These are phyloP conservation scores for Abscondita cerata DNA, from an alignment of 2,888 invertebrate genomes.

Conservation along the genomic window DNA sequence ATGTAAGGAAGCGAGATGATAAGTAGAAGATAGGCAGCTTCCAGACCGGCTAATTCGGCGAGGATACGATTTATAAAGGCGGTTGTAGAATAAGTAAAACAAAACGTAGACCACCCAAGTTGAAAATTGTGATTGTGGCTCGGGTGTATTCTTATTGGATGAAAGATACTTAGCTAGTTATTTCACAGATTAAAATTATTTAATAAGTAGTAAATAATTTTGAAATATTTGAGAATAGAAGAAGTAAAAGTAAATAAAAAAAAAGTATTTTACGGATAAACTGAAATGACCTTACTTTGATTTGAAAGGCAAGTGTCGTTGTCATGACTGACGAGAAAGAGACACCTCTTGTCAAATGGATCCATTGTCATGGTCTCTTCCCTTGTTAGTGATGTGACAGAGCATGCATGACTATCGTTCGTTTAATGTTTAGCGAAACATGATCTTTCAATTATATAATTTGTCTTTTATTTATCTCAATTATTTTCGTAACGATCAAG, in stretches of 20 bases:
- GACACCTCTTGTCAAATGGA: slow-evolving; percentile 46
- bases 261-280: too few species aligned
- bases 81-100: slow-evolving; percentile 54
- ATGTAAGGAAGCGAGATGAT: slow-evolving; percentile 43
- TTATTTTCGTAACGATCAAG: not conserved
- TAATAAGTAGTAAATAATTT: slow-evolving; percentile 8
- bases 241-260: too few species aligned
- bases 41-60: slow-evolving; percentile 43
- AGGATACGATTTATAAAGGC: slow-evolving; percentile 43
- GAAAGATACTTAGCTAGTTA: slow-evolving; percentile 12
- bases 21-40: slow-evolving; percentile 43
- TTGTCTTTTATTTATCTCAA: slow-evolving; percentile 18
- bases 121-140: slow-evolving; percentile 53
- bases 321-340: slow-evolving; percentile 45
- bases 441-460: slow-evolving; percentile 34
- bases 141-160: slow-evolving; percentile 13
- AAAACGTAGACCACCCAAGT: slow-evolving; percentile 60
- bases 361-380: slow-evolving; percentile 41
- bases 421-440: slow-evolving; percentile 17
- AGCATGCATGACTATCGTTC: slow-evolving; percentile 26
- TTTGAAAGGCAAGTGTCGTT: slow-evolving; percentile 32
- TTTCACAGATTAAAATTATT: slow-evolving; percentile 8
- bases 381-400: slow-evolving; percentile 28
- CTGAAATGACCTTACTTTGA: not conserved
- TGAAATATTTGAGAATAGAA: not conserved